These are phyloP conservation scores for Malurus alboscapulatus DNA, from an alignment of 2,113 vertebrate species.

Conservation along the genomic window DNA sequence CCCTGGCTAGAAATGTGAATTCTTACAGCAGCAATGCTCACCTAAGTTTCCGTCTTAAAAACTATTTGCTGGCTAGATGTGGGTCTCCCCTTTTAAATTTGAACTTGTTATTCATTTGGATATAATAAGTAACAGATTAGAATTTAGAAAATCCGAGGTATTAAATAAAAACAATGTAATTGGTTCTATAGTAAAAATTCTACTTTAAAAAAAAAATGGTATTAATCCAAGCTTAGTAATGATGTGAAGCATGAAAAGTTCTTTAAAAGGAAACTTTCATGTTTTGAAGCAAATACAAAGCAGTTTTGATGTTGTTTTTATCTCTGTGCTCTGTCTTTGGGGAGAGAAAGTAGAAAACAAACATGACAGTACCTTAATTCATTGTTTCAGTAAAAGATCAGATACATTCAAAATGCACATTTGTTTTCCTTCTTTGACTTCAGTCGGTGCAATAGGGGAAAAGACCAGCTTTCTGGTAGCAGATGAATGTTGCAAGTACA, in stretches of 20 bases:
- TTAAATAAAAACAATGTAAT: background rate
- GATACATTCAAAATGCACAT: conserved; percentile 49
- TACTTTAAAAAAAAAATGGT: background rate
- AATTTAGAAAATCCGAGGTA: background rate
- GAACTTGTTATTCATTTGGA: background rate
- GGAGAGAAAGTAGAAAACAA: conserved; percentile 37
- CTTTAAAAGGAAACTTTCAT: background rate
- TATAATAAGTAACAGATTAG: background rate
- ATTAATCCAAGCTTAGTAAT: background rate
- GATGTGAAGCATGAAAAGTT: background rate
- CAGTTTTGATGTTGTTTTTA: background rate
- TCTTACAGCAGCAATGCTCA: background rate
- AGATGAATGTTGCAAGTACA: conserved; percentile 51
- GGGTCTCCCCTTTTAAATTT: background rate
- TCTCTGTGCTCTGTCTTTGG: conserved; percentile 24
- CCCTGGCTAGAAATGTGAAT: background rate
- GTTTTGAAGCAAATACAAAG: background rate
- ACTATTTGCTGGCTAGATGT: background rate
- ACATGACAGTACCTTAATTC: conserved; percentile 58
- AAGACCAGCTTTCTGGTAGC: conserved; percentile 32
- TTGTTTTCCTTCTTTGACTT: conserved; percentile 54
- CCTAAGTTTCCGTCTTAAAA: background rate
- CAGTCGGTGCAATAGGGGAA: background rate
- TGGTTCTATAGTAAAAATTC: background rate
- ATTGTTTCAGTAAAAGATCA: conserved; percentile 56